Conservation (phyloP, 1,140 invertebrate species). For the Anastatus disparis region DNA sequence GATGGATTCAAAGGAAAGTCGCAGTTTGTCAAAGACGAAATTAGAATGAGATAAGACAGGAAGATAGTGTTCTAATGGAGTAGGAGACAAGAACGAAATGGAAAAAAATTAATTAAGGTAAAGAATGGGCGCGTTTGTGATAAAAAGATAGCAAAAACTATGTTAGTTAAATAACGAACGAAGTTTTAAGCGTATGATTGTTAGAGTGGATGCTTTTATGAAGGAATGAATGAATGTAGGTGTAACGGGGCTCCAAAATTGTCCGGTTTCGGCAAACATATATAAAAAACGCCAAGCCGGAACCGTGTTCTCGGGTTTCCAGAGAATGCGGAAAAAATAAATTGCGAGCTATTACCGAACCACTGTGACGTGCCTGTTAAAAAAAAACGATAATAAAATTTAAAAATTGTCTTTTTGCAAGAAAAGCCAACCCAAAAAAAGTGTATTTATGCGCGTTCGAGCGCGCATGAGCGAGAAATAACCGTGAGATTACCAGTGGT, state of each 20-base stretch:
- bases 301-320: slow-evolving; percentile 13
- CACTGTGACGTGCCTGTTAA: not conserved
- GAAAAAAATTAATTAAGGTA: not conserved
- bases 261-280: slow-evolving; percentile 37
- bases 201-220: no score
- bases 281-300: slow-evolving; percentile 36
- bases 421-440: slow-evolving; percentile 40
- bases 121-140: not conserved
- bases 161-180: no score
- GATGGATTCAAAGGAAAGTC: slow-evolving; percentile 4
- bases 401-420: slow-evolving; percentile 43
- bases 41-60: not conserved
- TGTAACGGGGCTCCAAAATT: slow-evolving; percentile 4
- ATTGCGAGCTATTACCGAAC: slow-evolving; percentile 13
- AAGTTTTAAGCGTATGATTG: no score
- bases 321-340: not conserved
- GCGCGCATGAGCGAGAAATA: no score
- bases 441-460: not conserved
- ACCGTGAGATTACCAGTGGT: no score
- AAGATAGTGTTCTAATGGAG: no score
- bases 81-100: slow-evolving; percentile 3
- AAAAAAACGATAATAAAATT: slow-evolving; percentile 17
- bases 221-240: not conserved
- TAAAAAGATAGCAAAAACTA: not conserved
- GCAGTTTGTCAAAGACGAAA: slow-evolving; percentile 2